phyloP scores from a whole-genome alignment of 35 echinoderm and acorn worm genomes.

The Heliocidaris tuberculata region DNA sequence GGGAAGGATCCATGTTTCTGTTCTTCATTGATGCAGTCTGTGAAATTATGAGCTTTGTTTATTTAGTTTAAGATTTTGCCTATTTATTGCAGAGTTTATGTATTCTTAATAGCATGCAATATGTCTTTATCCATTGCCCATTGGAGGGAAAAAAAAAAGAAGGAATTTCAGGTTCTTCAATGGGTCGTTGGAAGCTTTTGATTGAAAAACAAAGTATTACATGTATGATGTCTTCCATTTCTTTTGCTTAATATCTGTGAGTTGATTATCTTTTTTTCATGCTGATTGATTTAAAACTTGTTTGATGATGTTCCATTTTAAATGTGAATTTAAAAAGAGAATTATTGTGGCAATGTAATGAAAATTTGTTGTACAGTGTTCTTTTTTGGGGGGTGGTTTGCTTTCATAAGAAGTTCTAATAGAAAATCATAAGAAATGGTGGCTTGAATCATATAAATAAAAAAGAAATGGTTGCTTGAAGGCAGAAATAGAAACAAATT shows the following conservation, averaged over 20 bases:
- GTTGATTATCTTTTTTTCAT: neutral
- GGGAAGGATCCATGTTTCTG: too few relatives aligned
- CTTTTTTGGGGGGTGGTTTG: neutral
- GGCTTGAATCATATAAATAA: too few relatives aligned
- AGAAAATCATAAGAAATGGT: too few relatives aligned
- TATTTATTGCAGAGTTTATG: slow-evolving; percentile 3
- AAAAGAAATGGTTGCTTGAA: neutral
- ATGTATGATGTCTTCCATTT: neutral
- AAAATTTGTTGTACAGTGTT: neutral
- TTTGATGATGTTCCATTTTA: slow-evolving; percentile 4
- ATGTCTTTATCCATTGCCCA: neutral
- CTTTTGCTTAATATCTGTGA: neutral
- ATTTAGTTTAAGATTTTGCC: too few relatives aligned
- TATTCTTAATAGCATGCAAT: neutral
- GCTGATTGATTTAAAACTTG: neutral
- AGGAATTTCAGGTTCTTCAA: neutral
- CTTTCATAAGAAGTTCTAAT: neutral
- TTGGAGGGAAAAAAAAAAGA: neutral
- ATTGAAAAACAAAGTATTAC: neutral
- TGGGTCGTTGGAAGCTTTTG: neutral
- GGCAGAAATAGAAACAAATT: neutral
- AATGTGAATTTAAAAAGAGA: neutral
- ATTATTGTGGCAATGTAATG: slow-evolving; percentile 12
- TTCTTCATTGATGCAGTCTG: too few relatives aligned
- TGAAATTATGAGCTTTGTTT: too few relatives aligned